Evolutionary conservation across 1,140 invertebrate genomes (phyloP), one percentile per base, ranked within the genome.

Genomic region (Penaeus vannamei): DNA sequence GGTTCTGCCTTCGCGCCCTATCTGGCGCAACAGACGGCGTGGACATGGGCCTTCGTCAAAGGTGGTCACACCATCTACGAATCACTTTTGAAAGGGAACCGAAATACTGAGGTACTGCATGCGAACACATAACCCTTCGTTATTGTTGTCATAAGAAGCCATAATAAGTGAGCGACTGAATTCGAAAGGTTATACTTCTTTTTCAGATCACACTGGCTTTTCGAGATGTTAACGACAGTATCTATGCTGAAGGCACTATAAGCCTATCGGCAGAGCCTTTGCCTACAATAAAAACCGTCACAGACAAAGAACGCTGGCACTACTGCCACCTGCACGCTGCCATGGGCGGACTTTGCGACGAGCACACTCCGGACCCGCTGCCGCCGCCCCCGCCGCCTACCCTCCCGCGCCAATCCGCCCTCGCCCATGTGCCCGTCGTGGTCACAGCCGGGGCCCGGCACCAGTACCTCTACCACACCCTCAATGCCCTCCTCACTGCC

Each of bases 1-100:
- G 90, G 90, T n/a, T 84, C 90, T 19, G 42, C 81, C n/a, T 87
- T 89, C 62, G 76, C 83, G 2, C 22, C 46, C 36, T 84, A 82
- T 69, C 82, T 89, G 26, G 46, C 29, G 23, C 72, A 81, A 23
- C 36, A 64, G 17, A 72, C 90, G 2, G 26, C 79, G 60, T 91
- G 90, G 90, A 85, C 64, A 26, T 91, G 90, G 90, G 87, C 86
- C n/a, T 91, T 91, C 85, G 61, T 91, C 62, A 91, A 91, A 61
- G 89, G 90, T 42, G 90, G 90, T 29, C 82, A 85, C 26, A 91
- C 90, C 0, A 32, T 91, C 32, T 72, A 81, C 53, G 90, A 91
- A 84, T 42, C 88, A 10, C 22, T 87, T 10, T 53, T 88, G 20
- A 46, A 85, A 19, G 90, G 80, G 1, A 32, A 29, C 22, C 79